These are phyloP conservation scores for Phrynocephalus versicolor DNA, from an alignment of 2,113 vertebrate species.

Conservation along the genomic window DNA sequence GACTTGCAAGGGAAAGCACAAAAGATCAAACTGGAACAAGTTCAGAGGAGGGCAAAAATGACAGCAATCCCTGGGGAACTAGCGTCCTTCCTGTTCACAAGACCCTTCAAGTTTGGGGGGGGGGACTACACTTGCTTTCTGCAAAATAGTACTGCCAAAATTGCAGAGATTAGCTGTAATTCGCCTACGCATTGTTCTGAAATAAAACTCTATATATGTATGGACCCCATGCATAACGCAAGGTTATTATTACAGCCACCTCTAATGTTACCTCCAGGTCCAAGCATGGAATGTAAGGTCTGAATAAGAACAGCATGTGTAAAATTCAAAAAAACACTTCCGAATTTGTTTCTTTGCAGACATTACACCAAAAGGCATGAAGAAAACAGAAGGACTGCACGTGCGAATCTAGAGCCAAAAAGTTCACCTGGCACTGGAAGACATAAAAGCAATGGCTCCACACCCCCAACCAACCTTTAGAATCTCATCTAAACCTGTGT, in stretches of 20 bases:
- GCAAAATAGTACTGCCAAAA: accelerated
- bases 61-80: no score
- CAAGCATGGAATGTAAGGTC: not conserved
- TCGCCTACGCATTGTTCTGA: not conserved
- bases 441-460: no score
- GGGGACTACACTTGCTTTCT: not conserved
- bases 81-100: not conserved
- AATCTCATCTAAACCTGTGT: no score
- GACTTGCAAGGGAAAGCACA: no score
- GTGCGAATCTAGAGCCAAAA: not conserved
- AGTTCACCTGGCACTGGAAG: not conserved
- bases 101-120: no score
- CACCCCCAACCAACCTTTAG: not conserved
- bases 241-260: not conserved
- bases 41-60: no score
- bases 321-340: not conserved
- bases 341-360: not conserved
- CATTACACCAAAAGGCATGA: not conserved
- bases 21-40: no score
- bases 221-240: not conserved
- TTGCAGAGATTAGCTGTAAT: accelerated
- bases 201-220: not conserved
- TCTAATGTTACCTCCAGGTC: not conserved
- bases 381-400: no score
- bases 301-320: not conserved